These are phyloP conservation scores for Cydia splendana DNA, from an alignment of 1,140 invertebrate species.

Conservation along the genomic window DNA sequence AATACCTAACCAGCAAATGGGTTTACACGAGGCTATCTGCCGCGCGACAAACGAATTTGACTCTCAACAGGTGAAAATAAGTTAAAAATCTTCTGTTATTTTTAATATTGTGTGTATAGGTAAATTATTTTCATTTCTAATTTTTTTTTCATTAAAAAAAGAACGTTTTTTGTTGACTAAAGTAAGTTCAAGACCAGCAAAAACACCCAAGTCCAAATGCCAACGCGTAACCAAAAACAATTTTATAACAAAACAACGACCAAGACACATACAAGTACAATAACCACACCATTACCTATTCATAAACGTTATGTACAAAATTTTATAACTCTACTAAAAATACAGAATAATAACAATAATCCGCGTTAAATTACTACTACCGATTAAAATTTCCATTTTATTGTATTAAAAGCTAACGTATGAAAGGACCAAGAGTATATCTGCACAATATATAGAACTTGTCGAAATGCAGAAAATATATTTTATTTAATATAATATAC, in stretches of 20 bases:
- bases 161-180: neutral
- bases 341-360: constrained; percentile 20
- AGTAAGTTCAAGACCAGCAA: neutral
- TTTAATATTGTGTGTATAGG: no score
- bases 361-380: neutral
- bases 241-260: constrained; percentile 37
- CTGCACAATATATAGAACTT: constrained; percentile 4
- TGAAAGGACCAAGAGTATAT: constrained; percentile 5
- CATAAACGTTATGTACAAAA: constrained; percentile 33
- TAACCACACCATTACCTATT: constrained; percentile 31
- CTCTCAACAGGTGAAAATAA: no score
- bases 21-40: no score
- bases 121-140: no score
- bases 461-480: constrained; percentile 23
- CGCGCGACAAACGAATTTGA: no score
- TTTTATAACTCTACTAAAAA: constrained; percentile 27
- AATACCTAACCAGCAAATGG: no score
- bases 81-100: no score
- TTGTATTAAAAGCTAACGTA: constrained; percentile 5
- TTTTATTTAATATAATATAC: neutral
- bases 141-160: no score
- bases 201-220: constrained; percentile 8
- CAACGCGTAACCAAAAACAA: constrained; percentile 13
- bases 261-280: constrained; percentile 30
- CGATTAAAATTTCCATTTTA: constrained; percentile 12